Conservation (phyloP, 2,113 vertebrate species). For the Telmatochromis bifrenatus region DNA sequence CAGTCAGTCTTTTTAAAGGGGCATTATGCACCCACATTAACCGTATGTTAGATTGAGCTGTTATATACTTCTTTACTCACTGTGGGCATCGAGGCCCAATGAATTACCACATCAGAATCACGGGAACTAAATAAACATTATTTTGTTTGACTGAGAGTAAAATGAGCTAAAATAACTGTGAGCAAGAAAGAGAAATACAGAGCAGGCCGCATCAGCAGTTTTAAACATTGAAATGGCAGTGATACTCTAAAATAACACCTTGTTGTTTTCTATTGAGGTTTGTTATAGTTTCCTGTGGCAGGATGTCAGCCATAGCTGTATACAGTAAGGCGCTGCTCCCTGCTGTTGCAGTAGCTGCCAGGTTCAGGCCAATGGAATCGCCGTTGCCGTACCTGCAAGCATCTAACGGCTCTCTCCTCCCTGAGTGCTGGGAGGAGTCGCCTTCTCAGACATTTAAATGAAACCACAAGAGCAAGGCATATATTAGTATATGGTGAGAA, state of each 20-base stretch:
- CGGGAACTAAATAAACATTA: not conserved
- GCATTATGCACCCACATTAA: not conserved
- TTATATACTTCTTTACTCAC: not conserved
- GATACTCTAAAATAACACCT: not conserved
- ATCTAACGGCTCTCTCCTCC: not conserved
- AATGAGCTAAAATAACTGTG: not conserved
- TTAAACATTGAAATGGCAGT: not conserved
- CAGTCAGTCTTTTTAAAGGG: not conserved
- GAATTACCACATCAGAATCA: not conserved
- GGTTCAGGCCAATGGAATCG: not conserved
- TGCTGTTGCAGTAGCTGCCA: not conserved
- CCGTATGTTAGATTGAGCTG: not conserved
- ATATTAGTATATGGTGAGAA: not conserved
- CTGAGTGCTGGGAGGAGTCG: not conserved
- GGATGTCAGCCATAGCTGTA: slow-evolving; percentile 33
- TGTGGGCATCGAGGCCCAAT: not conserved
- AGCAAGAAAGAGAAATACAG: not conserved
- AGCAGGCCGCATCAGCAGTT: not conserved
- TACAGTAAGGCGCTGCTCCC: not conserved
- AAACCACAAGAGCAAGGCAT: not conserved
- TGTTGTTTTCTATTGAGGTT: slow-evolving; percentile 43
- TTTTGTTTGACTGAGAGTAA: not conserved
- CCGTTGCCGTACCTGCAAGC: not conserved
- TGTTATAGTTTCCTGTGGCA: slow-evolving; percentile 52
- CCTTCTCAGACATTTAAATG: not conserved